Percentiles rank a stretch among this genome's conserved stretches.
phyloP scores from a whole-genome alignment of 2,113 vertebrate species.

The Eublepharis macularius region DNA sequence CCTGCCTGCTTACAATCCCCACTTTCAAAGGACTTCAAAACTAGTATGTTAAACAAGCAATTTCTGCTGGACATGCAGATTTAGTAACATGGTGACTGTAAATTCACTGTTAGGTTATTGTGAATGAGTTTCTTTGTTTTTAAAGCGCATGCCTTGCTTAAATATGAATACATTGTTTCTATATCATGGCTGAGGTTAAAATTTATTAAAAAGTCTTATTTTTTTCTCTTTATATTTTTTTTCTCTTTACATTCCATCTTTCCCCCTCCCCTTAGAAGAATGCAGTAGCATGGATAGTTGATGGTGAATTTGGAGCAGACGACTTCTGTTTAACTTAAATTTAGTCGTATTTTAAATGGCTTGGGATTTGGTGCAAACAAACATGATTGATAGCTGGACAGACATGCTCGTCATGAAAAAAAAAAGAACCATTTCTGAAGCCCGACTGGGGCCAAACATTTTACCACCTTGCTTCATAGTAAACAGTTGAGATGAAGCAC shows the following conservation, averaged over 20 bases:
- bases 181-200: neutral
- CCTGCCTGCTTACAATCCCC: neutral
- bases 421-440: slow-evolving; percentile 85
- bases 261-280: slow-evolving; percentile 79
- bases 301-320: slow-evolving; percentile 90
- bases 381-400: slow-evolving; percentile 86
- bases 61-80: neutral
- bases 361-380: slow-evolving; percentile 87
- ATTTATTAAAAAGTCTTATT: neutral
- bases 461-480: slow-evolving; percentile 88
- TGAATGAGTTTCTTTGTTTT: neutral
- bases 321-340: slow-evolving; percentile 86
- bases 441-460: slow-evolving; percentile 82
- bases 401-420: slow-evolving; percentile 85
- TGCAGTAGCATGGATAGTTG: slow-evolving; percentile 99
- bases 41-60: neutral
- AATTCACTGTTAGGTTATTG: neutral
- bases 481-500: slow-evolving; percentile 85
- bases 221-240: slow-evolving; percentile 53
- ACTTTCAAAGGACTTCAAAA: too few relatives aligned
- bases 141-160: neutral
- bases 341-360: slow-evolving; percentile 89
- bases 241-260: slow-evolving; percentile 59
- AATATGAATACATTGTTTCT: neutral
- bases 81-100: neutral